Conservation (phyloP, 2,888 invertebrate species). For the Erebia palarica region DNA sequence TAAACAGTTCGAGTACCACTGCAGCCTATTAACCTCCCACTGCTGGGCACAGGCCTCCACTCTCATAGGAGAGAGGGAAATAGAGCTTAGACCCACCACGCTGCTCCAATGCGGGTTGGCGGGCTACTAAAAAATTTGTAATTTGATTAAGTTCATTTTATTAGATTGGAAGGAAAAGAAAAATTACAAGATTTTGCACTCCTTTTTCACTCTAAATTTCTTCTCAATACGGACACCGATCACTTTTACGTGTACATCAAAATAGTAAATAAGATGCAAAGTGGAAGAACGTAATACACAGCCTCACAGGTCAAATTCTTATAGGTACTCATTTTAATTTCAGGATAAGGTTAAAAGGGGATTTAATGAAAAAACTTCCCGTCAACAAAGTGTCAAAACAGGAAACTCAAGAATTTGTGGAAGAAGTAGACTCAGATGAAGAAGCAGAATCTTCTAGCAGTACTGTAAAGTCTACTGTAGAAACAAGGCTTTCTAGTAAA, state of each 20-base stretch:
- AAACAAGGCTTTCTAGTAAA: constrained; percentile 1
- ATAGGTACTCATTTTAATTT: constrained; percentile 36
- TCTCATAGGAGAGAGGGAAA: no score
- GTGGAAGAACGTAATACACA: neutral
- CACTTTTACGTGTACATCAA: neutral
- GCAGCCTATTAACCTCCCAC: no score
- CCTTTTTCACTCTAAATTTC: no score
- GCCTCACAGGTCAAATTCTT: no score
- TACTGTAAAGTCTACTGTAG: constrained; percentile 29
- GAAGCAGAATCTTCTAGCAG: constrained; percentile 45
- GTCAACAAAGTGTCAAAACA: constrained; percentile 49
- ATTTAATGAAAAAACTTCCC: constrained; percentile 54
- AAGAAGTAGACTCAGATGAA: constrained; percentile 78
- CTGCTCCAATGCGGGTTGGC: no score
- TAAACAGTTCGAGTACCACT: no score
- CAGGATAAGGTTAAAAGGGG: constrained; percentile 78
- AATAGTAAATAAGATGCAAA: neutral
- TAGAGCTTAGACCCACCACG: no score
- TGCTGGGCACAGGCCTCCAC: no score
- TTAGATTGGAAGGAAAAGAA: no score
- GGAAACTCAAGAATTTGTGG: constrained; percentile 75
- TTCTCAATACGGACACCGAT: neutral
- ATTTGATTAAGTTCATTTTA: no score
- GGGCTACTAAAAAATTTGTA: no score
- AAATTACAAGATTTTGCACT: no score